Base-by-base conservation (phyloP, 2,113 vertebrate species). In the Neodon shergylaensis region DNA sequence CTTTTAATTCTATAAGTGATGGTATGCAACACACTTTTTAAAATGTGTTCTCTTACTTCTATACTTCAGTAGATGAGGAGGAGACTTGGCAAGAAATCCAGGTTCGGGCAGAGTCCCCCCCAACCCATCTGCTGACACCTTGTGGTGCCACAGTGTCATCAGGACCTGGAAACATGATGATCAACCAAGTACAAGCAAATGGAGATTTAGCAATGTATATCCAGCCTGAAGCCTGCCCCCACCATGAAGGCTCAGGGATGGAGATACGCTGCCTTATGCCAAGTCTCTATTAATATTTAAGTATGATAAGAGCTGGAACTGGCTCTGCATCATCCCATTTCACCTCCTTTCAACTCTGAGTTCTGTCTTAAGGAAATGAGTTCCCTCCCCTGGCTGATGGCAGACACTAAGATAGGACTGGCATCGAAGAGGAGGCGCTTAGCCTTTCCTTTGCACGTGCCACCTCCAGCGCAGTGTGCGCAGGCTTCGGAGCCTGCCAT, bases 341-440 rank as follows among this genome's bases (percentile, higher is more conserved):
- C 89, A 91, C 87, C 74, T 94, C 77, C 36, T 77, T 42, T 77
- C 65, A 66, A 89, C 82, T 91, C 86, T 3, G 11, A 76, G 82
- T 61, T 83, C 81, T 74, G 77, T 87, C 76, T 94, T 70, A 86
- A 91, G 93, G 68, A 94, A 92, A 94, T 47, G 89, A 87, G 52
- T 36, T 31, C 31, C 77, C 7, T 26, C 26, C 77, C 9, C 0
- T 91, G 82, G 78, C 82, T 91, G 83, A 83, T 19, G 70, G 91
- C 6, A 11, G 78, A 28, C 52, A 76, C 21, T 33, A 26, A 61
- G 5, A 39, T 8, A 93, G 42, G 36, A 3, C 5, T 65, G 54
- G 87, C 74, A 92, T 79, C n/a, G 44, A 72, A 44, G 33, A 74
- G 79, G 52, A 5, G 13, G 61, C 52, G 31, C 5, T 12, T 16